phyloP scores from a whole-genome alignment of 1,140 invertebrate species.

The Xylocopa sonorina region DNA sequence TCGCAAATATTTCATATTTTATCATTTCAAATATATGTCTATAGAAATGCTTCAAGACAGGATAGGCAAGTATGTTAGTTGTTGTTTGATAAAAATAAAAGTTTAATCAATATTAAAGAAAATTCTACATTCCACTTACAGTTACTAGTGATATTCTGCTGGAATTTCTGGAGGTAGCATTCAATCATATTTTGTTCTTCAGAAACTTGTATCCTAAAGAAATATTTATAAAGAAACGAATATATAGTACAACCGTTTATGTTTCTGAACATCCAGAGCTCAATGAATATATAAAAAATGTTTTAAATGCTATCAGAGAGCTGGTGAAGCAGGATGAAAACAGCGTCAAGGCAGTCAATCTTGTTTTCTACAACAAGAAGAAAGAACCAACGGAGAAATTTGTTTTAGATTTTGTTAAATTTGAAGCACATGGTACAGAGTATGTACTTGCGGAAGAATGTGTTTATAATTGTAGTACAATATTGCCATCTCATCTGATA shows the following conservation, averaged over 20 bases:
- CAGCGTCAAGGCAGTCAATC: conserved; percentile 79
- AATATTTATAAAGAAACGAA: conserved; percentile 84
- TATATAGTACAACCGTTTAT: conserved; percentile 83
- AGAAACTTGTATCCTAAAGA: conserved; percentile 83
- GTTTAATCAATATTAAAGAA: not conserved
- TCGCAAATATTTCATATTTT: too few relatives aligned
- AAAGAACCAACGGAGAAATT: conserved; percentile 81
- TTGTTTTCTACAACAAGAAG: conserved; percentile 74
- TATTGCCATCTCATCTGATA: not conserved
- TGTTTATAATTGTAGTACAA: not conserved
- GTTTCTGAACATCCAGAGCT: conserved; percentile 84
- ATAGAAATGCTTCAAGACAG: conserved; percentile 67
- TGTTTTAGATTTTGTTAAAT: conserved; percentile 82
- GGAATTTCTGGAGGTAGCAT: conserved; percentile 84
- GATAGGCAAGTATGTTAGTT: conserved; percentile 61
- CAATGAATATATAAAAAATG: conserved; percentile 83
- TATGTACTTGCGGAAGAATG: conserved; percentile 59
- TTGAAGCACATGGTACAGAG: conserved; percentile 64
- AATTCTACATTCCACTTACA: conserved; percentile 47
- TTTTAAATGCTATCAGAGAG: conserved; percentile 79
- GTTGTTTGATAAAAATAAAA: not conserved
- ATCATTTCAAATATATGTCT: not conserved
- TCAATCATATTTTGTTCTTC: conserved; percentile 83
- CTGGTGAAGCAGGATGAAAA: conserved; percentile 78
- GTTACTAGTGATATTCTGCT: conserved; percentile 76